Base-by-base conservation (phyloP, 2,113 vertebrate genomes). In the Cinclus mexicanus region DNA sequence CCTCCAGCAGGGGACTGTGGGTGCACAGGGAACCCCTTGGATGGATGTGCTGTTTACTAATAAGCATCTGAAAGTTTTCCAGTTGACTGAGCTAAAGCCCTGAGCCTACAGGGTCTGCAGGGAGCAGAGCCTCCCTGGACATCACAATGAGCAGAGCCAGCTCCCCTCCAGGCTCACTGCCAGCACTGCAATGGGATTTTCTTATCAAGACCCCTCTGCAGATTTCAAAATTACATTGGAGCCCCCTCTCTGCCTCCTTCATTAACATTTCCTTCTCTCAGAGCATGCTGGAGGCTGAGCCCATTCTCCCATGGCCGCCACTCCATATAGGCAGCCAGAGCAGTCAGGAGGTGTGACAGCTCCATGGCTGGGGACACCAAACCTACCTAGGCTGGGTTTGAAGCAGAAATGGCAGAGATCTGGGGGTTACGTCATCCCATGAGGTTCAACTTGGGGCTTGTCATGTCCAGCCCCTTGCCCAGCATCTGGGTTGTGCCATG, bases 21-120 rank as follows among this genome's bases (percentile, higher is more conserved):
- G 42, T 37, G 46, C 6, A 10, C 4, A 2, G 44, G 79, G 47
- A 57, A n/a, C 17, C 65, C 64, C 47, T 71, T 5, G 74, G 37
- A 17, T 39, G 53, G 49, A 55, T 35, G 23, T 2, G 1, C 46
- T 82, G 39, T 37, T 87, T 64, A 15, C 28, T 75, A 50, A 29
- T 39, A 41, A 76, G 12, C 17, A 50, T 9, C 44, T 16, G n/a
- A 95, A 95, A 95, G 89, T 97, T 97, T 95, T 89, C 55, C 57
- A 29, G 2, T 28, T 69, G 59, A 57, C 78, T 77, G 74, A 70
- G 67, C 39, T 53, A 7, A 49, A 21, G 35, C 21, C 29, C 24
- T 0, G 2, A 87, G 61, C 55, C 55, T 63, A 5, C 0, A 0
- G 65, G 74, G 19, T 49, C 53, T 89, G 57, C 61, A 63, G 57